These are phyloP conservation scores for Sphenodon punctatus DNA, from an alignment of 2,797 vertebrate species.

Conservation along the genomic window DNA sequence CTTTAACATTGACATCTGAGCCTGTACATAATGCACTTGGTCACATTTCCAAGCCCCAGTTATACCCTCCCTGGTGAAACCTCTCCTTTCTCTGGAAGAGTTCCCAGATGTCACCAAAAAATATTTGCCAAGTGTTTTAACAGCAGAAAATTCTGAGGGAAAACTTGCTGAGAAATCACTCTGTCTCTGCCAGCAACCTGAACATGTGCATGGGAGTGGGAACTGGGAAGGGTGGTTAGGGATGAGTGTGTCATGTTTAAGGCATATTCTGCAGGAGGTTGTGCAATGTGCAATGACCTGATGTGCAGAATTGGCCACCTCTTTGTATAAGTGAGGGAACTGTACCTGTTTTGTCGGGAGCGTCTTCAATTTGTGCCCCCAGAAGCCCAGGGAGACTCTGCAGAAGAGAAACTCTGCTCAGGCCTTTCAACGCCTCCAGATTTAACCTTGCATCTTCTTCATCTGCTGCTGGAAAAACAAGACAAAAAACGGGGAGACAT, in stretches of 20 bases:
- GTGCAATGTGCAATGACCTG: too few species aligned
- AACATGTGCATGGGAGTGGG: too few species aligned
- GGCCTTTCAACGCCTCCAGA: conserved; percentile 12
- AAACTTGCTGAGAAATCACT: too few species aligned
- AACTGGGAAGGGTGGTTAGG: too few species aligned
- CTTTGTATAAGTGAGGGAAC: background rate
- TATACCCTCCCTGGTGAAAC: background rate
- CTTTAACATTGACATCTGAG: too few species aligned
- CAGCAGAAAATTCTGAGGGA: too few species aligned
- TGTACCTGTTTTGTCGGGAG: conserved; percentile 62
- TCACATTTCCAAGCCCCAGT: background rate
- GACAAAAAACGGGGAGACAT: background rate
- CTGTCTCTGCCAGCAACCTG: too few species aligned
- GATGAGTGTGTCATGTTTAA: too few species aligned
- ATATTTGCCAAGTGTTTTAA: too few species aligned
- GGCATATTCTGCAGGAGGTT: too few species aligned
- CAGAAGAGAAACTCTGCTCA: conserved; percentile 18
- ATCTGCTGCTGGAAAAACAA: conserved; percentile 2
- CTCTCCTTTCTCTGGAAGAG: background rate
- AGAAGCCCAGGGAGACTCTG: conserved; percentile 33
- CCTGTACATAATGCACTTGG: background rate
- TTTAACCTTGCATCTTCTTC: conserved; percentile 4
- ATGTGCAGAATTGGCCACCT: too few species aligned
- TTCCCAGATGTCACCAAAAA: too few species aligned
- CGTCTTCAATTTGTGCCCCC: background rate